Percentiles rank a stretch among this genome's conserved stretches.
These are phyloP conservation scores for Todiramphus saurophagus DNA, from an alignment of 2,113 vertebrate species.

Conservation along the genomic window DNA sequence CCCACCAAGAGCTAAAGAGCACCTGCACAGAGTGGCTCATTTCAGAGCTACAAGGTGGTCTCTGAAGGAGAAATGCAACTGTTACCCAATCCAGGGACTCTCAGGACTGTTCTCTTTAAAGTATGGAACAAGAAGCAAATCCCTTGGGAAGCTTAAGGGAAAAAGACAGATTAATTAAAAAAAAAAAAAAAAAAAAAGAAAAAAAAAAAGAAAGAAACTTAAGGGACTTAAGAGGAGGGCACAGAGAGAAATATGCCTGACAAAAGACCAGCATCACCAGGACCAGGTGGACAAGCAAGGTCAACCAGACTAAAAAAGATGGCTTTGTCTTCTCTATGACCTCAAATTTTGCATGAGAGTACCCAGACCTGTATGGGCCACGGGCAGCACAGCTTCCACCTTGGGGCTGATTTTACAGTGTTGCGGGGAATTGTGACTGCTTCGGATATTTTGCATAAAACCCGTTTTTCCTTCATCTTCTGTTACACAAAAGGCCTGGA, in stretches of 20 bases:
- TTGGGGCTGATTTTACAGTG: background rate
- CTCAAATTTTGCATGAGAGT: background rate
- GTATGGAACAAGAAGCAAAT: background rate
- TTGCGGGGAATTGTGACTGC: background rate
- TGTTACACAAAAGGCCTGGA: background rate
- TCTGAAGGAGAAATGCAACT: background rate
- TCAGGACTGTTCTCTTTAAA: background rate
- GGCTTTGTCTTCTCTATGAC: background rate
- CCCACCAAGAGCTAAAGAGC: background rate
- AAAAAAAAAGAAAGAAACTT: too few species aligned
- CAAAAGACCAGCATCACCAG: background rate
- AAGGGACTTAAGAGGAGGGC: background rate
- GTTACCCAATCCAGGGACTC: background rate
- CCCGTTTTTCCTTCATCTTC: background rate
- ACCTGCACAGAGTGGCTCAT: background rate
- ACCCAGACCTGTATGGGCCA: background rate
- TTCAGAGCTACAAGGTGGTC: background rate
- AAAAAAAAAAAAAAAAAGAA: too few species aligned
- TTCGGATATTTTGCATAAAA: background rate
- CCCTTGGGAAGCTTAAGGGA: background rate
- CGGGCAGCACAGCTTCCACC: accelerated
- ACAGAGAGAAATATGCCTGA: background rate
- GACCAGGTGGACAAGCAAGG: background rate
- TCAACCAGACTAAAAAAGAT: background rate
- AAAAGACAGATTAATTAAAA: background rate